Base-by-base conservation (phyloP, 2,888 invertebrate species). In the Cenopis cana region DNA sequence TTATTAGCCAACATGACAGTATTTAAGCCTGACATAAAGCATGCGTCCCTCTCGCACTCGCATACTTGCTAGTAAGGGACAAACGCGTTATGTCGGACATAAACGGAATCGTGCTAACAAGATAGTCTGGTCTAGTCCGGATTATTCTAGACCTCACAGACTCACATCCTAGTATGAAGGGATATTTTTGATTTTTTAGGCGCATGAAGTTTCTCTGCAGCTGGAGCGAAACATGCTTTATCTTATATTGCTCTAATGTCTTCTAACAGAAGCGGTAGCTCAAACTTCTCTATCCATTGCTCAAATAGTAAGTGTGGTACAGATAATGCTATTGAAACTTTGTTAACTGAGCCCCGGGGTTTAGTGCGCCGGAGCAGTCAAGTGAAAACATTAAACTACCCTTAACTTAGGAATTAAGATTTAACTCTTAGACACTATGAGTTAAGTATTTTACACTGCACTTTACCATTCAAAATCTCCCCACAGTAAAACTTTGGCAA, bases 401-500 rank as follows among this genome's bases (percentile, higher is more conserved):
- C 6, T 46, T 20, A 38, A n/a, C 54, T 38, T 38, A 11, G 14
- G 6, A 18, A 20, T 38, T 64, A 8, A 64, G 9, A 55, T 52
- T n/a, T 14, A 36, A 38, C 1, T 38, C 52, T 64, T 52, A 64
- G 0, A 52, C 14, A 52, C 52, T 52, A 64, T 38, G 54, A 33
- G 52, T 54, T 64, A 38, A 54, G 36, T 64, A 64, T 54, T 52
- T 54, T 6, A 54, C 36, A 64, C 64, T 64, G 64, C 52, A 54
- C n/a, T 52, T n/a, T 20, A 36, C 11, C 38, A 54, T 20, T 54
- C 14, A 64, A 38, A 38, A 24, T 12, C 20, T 38, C 11, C 38
- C n/a, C 20, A 20, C 52, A 54, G 64, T 38, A 11, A 20, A 24
- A 64, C 64, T 64, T 64, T 64, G 64, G 64, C 64, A 54, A 64